Conservation (phyloP, 2,797 vertebrate species). For the Anas flavirostris region DNA sequence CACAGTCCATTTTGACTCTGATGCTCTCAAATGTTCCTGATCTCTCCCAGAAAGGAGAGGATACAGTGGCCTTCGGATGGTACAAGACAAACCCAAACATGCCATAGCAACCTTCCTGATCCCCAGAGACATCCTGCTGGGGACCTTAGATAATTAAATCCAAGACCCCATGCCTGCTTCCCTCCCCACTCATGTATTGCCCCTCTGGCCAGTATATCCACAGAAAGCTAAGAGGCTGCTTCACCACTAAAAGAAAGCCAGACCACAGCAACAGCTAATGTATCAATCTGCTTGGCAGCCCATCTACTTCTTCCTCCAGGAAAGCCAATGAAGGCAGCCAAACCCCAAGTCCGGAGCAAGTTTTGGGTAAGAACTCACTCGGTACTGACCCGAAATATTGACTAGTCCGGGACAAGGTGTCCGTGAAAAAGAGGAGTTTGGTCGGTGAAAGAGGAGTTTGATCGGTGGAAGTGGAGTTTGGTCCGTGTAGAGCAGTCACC, state of each 20-base stretch:
- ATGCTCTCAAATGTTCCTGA: accelerated
- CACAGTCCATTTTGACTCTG: not conserved
- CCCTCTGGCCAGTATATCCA: not conserved
- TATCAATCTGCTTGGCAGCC: not conserved
- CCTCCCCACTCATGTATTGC: not conserved
- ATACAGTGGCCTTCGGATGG: not conserved
- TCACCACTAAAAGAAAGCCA: not conserved
- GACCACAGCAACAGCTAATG: constrained; percentile 31
- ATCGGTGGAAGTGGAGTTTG: accelerated
- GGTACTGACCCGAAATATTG: not conserved
- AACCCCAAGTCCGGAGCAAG: not conserved
- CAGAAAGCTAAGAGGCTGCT: constrained; percentile 47
- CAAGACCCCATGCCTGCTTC: not conserved
- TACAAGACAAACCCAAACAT: not conserved
- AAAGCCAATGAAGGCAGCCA: not conserved
- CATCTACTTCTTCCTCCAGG: not conserved
- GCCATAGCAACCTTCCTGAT: not conserved
- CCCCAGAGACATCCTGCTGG: not conserved
- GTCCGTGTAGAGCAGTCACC: too few relatives aligned
- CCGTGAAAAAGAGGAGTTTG: accelerated
- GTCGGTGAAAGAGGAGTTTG: too few relatives aligned
- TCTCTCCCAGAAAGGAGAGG: not conserved
- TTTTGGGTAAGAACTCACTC: not conserved
- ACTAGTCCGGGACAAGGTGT: accelerated
- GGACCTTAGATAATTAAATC: constrained; percentile 47